Evolutionary conservation across 2,113 vertebrate genomes (phyloP).

Genomic region (Dipodomys merriami): DNA sequence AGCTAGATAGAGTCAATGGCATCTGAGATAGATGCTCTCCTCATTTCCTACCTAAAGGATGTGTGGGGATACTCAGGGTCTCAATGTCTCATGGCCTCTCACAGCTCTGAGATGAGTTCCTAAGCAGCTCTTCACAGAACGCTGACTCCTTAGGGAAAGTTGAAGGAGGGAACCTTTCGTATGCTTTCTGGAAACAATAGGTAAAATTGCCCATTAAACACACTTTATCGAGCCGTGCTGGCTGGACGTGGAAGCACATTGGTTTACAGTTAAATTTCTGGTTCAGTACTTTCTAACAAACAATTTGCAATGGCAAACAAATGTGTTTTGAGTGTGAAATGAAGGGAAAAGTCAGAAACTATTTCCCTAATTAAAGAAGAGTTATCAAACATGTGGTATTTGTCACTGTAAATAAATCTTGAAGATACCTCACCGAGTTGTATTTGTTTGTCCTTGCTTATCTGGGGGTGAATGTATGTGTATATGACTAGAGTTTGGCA

Average conservation of each 20-base stretch:
- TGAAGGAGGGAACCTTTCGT: neutral
- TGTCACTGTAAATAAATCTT: conserved; percentile 70
- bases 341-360: conserved; percentile 62
- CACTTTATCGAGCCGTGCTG: conserved; percentile 51
- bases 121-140: neutral
- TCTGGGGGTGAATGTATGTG: conserved; percentile 53
- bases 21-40: neutral
- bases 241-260: conserved; percentile 54
- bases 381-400: conserved; percentile 71
- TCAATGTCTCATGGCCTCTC: neutral
- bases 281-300: conserved; percentile 70
- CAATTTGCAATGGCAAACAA: conserved; percentile 78
- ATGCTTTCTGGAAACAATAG: conserved; percentile 53
- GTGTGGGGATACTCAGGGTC: neutral
- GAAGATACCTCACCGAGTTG: conserved; percentile 46
- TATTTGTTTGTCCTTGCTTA: conserved; percentile 68
- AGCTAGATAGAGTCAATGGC: neutral
- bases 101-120: neutral
- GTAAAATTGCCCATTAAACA: conserved; percentile 22
- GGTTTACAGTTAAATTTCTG: conserved; percentile 67
- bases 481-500: neutral
- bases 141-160: neutral
- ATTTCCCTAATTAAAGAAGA: conserved; percentile 71
- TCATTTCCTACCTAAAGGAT: neutral
- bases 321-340: conserved; percentile 71